Base-by-base conservation (phyloP, 1,140 invertebrate genomes). In the Zaprionus lachaisei region DNA sequence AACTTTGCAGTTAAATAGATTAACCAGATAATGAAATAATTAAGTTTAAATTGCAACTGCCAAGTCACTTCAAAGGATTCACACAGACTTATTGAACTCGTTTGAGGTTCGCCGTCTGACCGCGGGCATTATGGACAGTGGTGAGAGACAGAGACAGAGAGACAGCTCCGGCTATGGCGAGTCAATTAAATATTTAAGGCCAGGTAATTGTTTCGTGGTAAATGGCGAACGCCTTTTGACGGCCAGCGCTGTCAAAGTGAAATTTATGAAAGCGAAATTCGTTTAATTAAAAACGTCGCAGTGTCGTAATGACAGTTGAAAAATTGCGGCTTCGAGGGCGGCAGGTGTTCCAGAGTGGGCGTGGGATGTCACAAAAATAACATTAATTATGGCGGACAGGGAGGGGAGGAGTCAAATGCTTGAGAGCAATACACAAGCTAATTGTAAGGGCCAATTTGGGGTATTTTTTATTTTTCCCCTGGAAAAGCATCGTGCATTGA, bases 231-330 rank as follows among this genome's bases (percentile, higher is more conserved):
- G 71, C 65, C 78, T 81, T 84, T 64, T 81, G 66, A 38, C 47
- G 41, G 41, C 41, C 41, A 17, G 7, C 47, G 79, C 83, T 84
- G 85, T 87, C 84, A 90, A 84, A 81, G 78, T 81, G 70, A 72
- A 87, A 89, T 87, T 84, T 84, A 87, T 89, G 80, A 87, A 84
- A 87, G 68, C 72, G 72, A 79, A 89, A 73, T 89, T 80, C 84
- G 69, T 87, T 87, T 89, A 87, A 87, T 87, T 87, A 90, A 84
- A 89, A 89, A 72, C 34, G 55, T 56, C 65, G 55, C 51, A 41
- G 44, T 55, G 37, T 55, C 51, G 64, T n/a, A 78, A 72, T 73
- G 81, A 79, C 69, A 76, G 75, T 62, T 90, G 65, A 81, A 69
- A 84, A 84, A 84, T 83, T 73, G 64, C 41, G 65, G 47, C 66